Percentiles rank a stretch among this genome's conserved stretches.
Conservation (phyloP, 2,113 vertebrate species). For the Montifringilla adamsi region DNA sequence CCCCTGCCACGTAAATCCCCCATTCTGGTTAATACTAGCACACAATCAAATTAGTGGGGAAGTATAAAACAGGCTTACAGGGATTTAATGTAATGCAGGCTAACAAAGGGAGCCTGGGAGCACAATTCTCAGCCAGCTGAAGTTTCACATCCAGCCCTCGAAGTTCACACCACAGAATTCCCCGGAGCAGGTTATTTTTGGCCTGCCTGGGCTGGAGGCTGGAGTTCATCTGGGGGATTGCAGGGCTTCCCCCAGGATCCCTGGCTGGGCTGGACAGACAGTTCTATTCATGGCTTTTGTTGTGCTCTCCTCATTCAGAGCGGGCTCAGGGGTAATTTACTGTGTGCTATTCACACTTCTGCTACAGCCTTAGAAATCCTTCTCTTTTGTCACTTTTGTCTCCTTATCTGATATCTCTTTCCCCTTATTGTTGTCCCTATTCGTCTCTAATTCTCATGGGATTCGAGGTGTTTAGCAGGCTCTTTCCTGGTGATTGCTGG, state of each 20-base stretch:
- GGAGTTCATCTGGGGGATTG: not conserved
- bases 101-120: not conserved
- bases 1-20: not conserved
- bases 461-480: not conserved
- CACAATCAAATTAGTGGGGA: conserved; percentile 43
- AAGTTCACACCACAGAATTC: not conserved
- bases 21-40: not conserved
- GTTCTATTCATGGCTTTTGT: not conserved
- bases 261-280: not conserved
- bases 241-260: not conserved
- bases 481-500: not conserved
- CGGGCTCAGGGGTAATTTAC: conserved; percentile 16
- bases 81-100: conserved; percentile 42
- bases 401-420: not conserved
- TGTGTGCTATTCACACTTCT: conserved; percentile 2
- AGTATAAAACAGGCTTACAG: conserved; percentile 66
- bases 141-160: not conserved
- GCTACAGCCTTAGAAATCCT: not conserved
- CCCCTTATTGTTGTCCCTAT: not conserved
- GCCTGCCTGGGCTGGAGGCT: not conserved
- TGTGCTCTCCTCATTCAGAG: conserved; percentile 6
- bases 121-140: not conserved
- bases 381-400: not conserved
- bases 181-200: not conserved
- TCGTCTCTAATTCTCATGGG: not conserved